Evolutionary conservation across 2,888 invertebrate species (phyloP).

Genomic region (Chymomyza fuscimana): DNA sequence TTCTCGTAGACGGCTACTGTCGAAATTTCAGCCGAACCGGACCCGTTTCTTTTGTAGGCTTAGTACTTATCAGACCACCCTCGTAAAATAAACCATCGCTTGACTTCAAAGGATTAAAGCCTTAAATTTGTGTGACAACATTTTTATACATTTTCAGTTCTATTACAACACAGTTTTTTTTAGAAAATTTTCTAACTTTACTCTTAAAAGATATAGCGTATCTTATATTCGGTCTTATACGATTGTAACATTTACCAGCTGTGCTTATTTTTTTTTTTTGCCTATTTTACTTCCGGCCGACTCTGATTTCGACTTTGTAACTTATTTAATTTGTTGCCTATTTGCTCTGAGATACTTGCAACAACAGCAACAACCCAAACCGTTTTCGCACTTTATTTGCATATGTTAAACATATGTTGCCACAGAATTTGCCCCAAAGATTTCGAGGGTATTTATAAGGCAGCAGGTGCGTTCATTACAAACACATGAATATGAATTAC

Average conservation of each 20-base stretch:
- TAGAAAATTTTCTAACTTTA: too few relatives aligned
- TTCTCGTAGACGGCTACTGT: too few relatives aligned
- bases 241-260: neutral
- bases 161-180: too few relatives aligned
- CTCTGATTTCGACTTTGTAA: slow-evolving; percentile 65
- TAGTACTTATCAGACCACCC: too few relatives aligned
- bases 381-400: slow-evolving; percentile 54
- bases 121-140: too few relatives aligned
- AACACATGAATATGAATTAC: neutral
- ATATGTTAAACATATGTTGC: slow-evolving; percentile 64
- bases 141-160: too few relatives aligned
- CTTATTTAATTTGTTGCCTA: slow-evolving; percentile 74
- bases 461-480: neutral
- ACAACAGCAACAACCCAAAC: neutral
- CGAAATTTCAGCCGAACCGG: too few relatives aligned
- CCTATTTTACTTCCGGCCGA: slow-evolving; percentile 17
- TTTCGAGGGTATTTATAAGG: neutral
- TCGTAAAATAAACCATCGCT: too few relatives aligned
- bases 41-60: too few relatives aligned
- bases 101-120: too few relatives aligned
- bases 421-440: neutral
- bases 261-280: neutral
- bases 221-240: neutral
- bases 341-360: slow-evolving; percentile 40
- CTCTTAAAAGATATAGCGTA: neutral